Percentiles rank a stretch among this genome's conserved stretches.
These are phyloP conservation scores for Chaetorhynchus papuensis DNA, from an alignment of 2,113 vertebrate species.

Conservation along the genomic window DNA sequence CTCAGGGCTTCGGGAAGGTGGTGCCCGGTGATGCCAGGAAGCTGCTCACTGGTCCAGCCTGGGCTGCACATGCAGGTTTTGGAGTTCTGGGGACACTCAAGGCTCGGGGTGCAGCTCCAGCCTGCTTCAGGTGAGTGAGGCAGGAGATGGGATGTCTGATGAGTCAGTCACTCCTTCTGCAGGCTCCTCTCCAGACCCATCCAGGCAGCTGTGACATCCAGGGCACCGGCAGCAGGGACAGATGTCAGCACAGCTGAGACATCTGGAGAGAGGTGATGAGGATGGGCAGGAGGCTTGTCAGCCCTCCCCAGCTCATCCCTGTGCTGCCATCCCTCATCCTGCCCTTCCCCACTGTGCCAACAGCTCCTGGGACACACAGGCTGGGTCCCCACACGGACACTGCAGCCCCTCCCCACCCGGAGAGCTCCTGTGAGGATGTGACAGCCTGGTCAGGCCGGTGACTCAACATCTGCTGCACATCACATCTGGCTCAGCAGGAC, in stretches of 20 bases:
- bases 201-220: not conserved
- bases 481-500: not conserved
- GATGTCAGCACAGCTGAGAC: not conserved
- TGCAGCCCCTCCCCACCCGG: accelerated
- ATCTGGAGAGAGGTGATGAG: not conserved
- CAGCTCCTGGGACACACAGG: accelerated
- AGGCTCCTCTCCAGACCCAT: not conserved
- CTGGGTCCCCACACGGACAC: not conserved
- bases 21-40: not conserved
- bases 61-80: not conserved
- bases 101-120: not conserved
- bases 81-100: not conserved
- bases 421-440: not conserved
- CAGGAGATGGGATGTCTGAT: not conserved
- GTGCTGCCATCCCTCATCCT: not conserved
- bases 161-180: not conserved
- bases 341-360: not conserved
- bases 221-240: not conserved
- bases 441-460: not conserved
- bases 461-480: not conserved
- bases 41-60: not conserved
- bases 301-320: not conserved
- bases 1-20: accelerated
- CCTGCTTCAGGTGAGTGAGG: not conserved
- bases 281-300: not conserved